Conservation (phyloP, 2,113 vertebrate species). For the Hippopotamus amphibius region DNA sequence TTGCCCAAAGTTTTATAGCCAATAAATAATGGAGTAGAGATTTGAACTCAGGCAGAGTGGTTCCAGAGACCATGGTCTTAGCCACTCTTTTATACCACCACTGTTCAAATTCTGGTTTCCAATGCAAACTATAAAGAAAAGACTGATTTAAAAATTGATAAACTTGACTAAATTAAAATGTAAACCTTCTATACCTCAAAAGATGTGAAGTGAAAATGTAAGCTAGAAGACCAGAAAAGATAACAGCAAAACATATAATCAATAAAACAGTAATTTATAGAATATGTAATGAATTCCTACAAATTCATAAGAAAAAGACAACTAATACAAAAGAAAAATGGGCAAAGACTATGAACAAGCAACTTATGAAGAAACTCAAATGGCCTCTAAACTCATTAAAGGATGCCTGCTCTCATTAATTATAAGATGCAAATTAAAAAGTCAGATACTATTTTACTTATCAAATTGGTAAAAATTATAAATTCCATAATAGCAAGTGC, state of each 20-base stretch:
- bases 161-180: background rate
- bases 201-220: conserved; percentile 37
- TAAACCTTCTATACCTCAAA: conserved; percentile 5
- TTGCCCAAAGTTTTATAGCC: conserved; percentile 7
- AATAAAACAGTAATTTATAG: background rate
- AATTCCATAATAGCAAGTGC: background rate
- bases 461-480: background rate
- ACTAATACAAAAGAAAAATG: background rate
- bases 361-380: conserved; percentile 19
- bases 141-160: conserved; percentile 4
- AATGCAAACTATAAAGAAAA: background rate
- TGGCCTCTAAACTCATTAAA: background rate
- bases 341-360: background rate
- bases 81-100: background rate
- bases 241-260: background rate
- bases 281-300: background rate
- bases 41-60: background rate
- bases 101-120: background rate
- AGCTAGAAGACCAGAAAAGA: conserved; percentile 17
- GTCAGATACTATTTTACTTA: background rate
- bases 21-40: background rate
- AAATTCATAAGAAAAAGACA: conserved; percentile 28
- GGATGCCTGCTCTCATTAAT: background rate
- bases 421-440: background rate
- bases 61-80: background rate